Base-by-base conservation (phyloP, 2,888 invertebrate species). In the Cistogaster globosa region DNA sequence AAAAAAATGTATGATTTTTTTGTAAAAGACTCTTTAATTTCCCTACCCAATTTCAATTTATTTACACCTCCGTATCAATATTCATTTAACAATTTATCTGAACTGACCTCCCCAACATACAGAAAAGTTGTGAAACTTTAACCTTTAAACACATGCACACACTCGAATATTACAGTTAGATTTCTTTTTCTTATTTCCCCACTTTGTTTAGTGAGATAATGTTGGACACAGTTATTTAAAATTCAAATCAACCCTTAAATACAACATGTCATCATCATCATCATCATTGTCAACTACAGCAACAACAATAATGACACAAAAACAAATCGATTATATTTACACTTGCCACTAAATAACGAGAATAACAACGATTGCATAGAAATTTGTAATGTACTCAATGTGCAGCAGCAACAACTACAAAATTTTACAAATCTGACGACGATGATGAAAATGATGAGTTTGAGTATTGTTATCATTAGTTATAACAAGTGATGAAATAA, bases 401-500 rank as follows among this genome's bases (percentile, higher is more conserved):
- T 53, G 42, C 58, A 76, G 45, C 36, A 80, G 36, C 67, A 60
- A 18, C 18, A 51, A 58, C 11, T n/a, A 71, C 26, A 14, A 20
- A 11, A 1, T 55, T 32, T 38, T 67, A 11, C 6, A 57, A 79
- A 63, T 45, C 55, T 32, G 22, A 53, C 48, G 48, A 65, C 32
- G 65, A 53, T 74, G 74, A 72, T 20, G 32, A 68, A 67, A 68
- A 55, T 74, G 68, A 68, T 79, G 68, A 48, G 51, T 85, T 62
- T 78, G 53, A 36, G 68, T 82, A 63, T 74, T 78, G 82, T 82
- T 85, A 84, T 81, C 85, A 82, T 85, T 82, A 78, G 78, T 85
- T 85, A 69, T 65, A 87, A 87, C 87, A 89, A 90, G 90, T 89
- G 91, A 90, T 89, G 90, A 90, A 89, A 91, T 90, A 90, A 91